Base-by-base conservation (phyloP, 2,888 invertebrate species). In the Megamerina dolium region DNA sequence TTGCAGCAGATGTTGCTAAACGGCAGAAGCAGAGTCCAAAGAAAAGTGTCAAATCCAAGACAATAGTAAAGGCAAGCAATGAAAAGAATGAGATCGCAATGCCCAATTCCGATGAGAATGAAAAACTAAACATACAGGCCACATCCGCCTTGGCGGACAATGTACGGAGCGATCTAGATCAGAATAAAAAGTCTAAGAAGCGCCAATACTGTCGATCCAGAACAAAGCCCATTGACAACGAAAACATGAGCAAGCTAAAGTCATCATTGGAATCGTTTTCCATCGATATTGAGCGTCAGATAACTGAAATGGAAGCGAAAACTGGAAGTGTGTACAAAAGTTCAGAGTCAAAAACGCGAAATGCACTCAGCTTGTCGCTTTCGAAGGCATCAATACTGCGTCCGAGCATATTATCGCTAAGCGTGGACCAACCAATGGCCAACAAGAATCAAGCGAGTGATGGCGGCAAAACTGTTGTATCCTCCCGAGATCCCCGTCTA, bases 231-330 rank as follows among this genome's bases (percentile, higher is more conserved):
- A 46, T 55, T 6, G 63, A 67, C 37, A 59, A 57, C 12, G 64
- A 67, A 21, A 69, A 69, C 23, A 69, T 70, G 3, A 70, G 60
- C 30, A 60, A 62, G 33, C 44, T 70, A 2, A 66, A 69, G 16
- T 61, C 66, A 3, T 64, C 66, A 2, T 50, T 70, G 3, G 70
- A 70, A 48, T 66, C 66, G 16, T 70, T 70, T 44, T 66, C 68
- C 8, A 59, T 70, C 19, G 69, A 64, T 34, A 68, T 69, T 44
- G 64, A 68, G 27, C 58, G 61, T 36, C 63, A 59, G 48, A 43
- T 61, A 35, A 46, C 49, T 2, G 55, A 56, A 29, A 50, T 54
- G 14, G 53, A 54, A 49, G 59, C 63, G 16, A 63, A 62, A 47
- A 53, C 46, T 34, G 37, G 31, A 3, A 47, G 38, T 48, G 38